Conservation (phyloP, 2,888 invertebrate species). For the Chrysodeixis includens region DNA sequence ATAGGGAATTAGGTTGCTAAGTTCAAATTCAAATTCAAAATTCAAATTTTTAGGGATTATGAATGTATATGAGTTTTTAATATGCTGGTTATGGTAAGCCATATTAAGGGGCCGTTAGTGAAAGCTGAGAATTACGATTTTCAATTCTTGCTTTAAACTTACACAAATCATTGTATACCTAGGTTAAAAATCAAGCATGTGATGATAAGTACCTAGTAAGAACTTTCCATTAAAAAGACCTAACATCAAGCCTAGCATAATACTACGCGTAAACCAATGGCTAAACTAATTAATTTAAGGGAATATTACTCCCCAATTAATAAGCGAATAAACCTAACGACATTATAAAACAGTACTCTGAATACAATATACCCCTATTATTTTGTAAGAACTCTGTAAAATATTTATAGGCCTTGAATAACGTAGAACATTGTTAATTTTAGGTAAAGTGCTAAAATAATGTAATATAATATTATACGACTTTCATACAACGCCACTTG, state of each 20-base stretch:
- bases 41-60: too few species aligned
- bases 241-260: not conserved
- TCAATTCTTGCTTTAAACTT: too few species aligned
- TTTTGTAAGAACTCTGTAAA: conserved; percentile 19
- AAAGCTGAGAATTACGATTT: too few species aligned
- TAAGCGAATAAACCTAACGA: conserved; percentile 40
- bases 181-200: too few species aligned
- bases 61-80: too few species aligned
- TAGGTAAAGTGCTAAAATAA: conserved; percentile 12
- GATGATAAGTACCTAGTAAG: too few species aligned
- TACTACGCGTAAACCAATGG: not conserved
- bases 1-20: too few species aligned
- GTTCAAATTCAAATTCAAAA: too few species aligned
- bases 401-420: conserved; percentile 13
- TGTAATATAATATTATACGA: not conserved
- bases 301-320: conserved; percentile 26
- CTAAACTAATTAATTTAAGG: conserved; percentile 10
- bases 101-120: too few species aligned
- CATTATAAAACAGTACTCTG: conserved; percentile 18
- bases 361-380: conserved; percentile 25
- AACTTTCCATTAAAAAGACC: not conserved
- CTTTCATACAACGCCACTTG: too few species aligned
- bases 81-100: too few species aligned
- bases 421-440: conserved; percentile 13
- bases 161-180: too few species aligned